These are phyloP conservation scores for Eurosta solidaginis DNA, from an alignment of 1,140 invertebrate genomes.

Conservation along the genomic window DNA sequence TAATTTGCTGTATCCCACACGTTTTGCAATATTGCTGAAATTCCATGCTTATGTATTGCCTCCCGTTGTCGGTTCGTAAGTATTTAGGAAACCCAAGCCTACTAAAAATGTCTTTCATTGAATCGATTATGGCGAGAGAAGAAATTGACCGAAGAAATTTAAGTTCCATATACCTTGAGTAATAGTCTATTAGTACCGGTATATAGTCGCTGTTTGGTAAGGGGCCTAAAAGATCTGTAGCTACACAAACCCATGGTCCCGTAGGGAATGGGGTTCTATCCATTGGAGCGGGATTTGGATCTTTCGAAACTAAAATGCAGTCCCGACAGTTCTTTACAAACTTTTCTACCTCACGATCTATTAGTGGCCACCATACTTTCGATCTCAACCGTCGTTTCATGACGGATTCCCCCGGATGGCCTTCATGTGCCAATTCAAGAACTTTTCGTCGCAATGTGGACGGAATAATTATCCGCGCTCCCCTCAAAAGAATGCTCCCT, in stretches of 20 bases:
- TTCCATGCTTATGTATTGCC: neutral
- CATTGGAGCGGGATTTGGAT: slow-evolving; percentile 11
- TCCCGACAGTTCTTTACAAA: slow-evolving; percentile 59
- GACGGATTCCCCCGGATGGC: slow-evolving; percentile 62
- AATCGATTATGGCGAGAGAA: neutral
- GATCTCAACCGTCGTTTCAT: slow-evolving; percentile 64
- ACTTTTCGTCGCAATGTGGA: slow-evolving; percentile 39
- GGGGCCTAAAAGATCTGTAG: slow-evolving; percentile 23
- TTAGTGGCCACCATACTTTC: slow-evolving; percentile 63
- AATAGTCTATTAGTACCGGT: slow-evolving; percentile 36
- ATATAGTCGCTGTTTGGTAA: slow-evolving; percentile 33
- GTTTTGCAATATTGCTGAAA: neutral
- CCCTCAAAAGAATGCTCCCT: slow-evolving; percentile 28
- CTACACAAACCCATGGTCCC: slow-evolving; percentile 11
- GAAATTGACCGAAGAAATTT: slow-evolving; percentile 5
- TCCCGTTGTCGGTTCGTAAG: neutral
- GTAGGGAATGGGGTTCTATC: slow-evolving; percentile 10
- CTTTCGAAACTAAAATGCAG: slow-evolving; percentile 46
- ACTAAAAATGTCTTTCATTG: neutral
- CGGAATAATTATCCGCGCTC: slow-evolving; percentile 47
- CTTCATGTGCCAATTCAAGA: slow-evolving; percentile 58
- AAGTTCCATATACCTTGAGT: slow-evolving; percentile 34
- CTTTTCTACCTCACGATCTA: slow-evolving; percentile 62
- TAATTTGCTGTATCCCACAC: too few species aligned
- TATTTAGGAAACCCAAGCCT: neutral